phyloP scores from a whole-genome alignment of 2,113 vertebrate genomes.

The Chloroceryle aenea region DNA sequence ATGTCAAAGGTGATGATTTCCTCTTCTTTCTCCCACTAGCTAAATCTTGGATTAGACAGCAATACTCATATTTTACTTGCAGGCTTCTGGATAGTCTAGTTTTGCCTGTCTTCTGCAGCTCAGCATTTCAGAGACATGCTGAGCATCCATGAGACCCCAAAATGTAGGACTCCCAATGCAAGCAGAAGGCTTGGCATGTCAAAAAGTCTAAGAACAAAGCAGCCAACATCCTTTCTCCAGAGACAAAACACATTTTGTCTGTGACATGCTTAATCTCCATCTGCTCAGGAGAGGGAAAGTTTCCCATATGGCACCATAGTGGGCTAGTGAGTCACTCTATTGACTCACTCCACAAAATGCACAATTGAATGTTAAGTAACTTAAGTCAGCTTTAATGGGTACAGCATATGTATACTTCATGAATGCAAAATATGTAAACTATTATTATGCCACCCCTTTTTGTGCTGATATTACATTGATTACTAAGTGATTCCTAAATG shows the following conservation, averaged over 20 bases:
- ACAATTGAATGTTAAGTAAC: slow-evolving; percentile 71
- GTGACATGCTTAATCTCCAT: slow-evolving; percentile 74
- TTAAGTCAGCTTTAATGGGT: slow-evolving; percentile 52
- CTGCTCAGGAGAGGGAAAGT: slow-evolving; percentile 71
- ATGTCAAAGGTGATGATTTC: background rate
- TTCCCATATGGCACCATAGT: slow-evolving; percentile 69
- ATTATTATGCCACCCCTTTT: slow-evolving; percentile 31
- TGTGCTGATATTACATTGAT: slow-evolving; percentile 21
- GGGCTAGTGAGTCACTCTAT: slow-evolving; percentile 55
- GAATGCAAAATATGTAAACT: slow-evolving; percentile 56
- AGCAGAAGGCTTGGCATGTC: slow-evolving; percentile 70
- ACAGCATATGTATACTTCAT: slow-evolving; percentile 57
- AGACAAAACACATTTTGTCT: slow-evolving; percentile 78
- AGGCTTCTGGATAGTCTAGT: background rate
- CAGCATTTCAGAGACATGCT: background rate
- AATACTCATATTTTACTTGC: background rate
- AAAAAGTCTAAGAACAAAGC: slow-evolving; percentile 68
- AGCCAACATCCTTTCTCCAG: slow-evolving; percentile 67
- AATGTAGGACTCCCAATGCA: background rate
- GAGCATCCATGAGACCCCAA: slow-evolving; percentile 36
- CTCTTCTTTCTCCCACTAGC: background rate
- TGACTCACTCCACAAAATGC: slow-evolving; percentile 55
- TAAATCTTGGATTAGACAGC: background rate
- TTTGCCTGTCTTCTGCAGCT: background rate
- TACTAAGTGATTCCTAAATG: background rate